phyloP scores from a whole-genome alignment of 2,888 invertebrate genomes.

The Zygothrica quintamaculata region DNA sequence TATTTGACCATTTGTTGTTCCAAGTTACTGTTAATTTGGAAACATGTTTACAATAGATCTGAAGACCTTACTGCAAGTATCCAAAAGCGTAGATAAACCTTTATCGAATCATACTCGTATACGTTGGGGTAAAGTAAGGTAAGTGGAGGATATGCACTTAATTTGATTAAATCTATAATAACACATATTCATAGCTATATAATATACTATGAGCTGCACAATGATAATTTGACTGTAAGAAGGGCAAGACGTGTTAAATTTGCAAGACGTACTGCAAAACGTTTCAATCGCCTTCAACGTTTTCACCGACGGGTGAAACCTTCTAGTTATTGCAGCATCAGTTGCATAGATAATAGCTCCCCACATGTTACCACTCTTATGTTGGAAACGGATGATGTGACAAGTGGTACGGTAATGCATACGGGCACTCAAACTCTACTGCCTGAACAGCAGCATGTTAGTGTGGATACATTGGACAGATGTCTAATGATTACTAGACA shows the following conservation, averaged over 20 bases:
- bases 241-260: slow-evolving; percentile 11
- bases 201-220: slow-evolving; percentile 39
- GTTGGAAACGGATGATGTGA: neutral
- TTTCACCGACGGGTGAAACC: neutral
- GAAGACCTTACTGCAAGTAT: slow-evolving; percentile 33
- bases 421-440: slow-evolving; percentile 5
- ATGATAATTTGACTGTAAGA: slow-evolving; percentile 28
- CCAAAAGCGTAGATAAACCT: slow-evolving; percentile 6
- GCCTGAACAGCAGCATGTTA: neutral
- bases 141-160: neutral
- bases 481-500: neutral
- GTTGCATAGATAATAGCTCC: neutral
- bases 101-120: slow-evolving; percentile 34
- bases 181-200: slow-evolving; percentile 29
- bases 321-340: neutral
- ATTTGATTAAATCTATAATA: too few relatives aligned
- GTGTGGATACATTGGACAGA: slow-evolving; percentile 46
- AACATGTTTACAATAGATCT: slow-evolving; percentile 46
- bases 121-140: slow-evolving; percentile 41
- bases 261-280: neutral
- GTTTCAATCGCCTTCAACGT: neutral
- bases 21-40: slow-evolving; percentile 38
- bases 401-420: slow-evolving; percentile 2
- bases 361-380: neutral
- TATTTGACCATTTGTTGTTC: slow-evolving; percentile 15